phyloP scores from a whole-genome alignment of 1,140 invertebrate species.

The Solenopsis fugax region DNA sequence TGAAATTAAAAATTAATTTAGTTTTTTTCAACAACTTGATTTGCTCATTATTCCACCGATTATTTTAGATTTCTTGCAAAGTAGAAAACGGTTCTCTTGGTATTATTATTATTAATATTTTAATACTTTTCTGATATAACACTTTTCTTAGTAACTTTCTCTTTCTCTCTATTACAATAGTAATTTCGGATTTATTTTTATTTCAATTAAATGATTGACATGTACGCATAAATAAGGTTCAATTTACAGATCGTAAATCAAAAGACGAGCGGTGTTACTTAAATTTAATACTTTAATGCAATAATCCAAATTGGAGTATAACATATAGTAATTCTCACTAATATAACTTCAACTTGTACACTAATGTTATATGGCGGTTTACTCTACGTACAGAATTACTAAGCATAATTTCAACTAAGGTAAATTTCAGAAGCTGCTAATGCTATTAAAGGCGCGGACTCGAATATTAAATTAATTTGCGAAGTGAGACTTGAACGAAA shows the following conservation, averaged over 20 bases:
- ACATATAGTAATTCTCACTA: constrained; percentile 32
- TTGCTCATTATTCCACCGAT: no score
- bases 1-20: no score
- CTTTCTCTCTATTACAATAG: background rate
- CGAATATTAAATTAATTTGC: constrained; percentile 11
- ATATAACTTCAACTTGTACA: constrained; percentile 31
- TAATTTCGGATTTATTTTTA: background rate
- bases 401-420: constrained; percentile 14
- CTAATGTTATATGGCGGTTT: constrained; percentile 11
- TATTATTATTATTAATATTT: no score
- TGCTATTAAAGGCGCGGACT: constrained; percentile 13
- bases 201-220: background rate
- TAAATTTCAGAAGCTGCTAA: constrained; percentile 15
- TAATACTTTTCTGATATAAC: background rate
- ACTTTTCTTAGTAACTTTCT: background rate
- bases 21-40: no score
- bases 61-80: no score
- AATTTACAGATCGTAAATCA: background rate
- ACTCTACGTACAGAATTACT: constrained; percentile 6
- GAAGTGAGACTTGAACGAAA: background rate
- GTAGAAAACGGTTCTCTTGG: no score
- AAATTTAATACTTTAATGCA: constrained; percentile 18
- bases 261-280: constrained; percentile 24
- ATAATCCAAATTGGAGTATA: constrained; percentile 20
- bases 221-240: background rate